Percentiles rank a stretch among this genome's conserved stretches.
phyloP scores from a whole-genome alignment of 53 echinoderm and acorn worm genomes.

The Holothuria leucospilota region DNA sequence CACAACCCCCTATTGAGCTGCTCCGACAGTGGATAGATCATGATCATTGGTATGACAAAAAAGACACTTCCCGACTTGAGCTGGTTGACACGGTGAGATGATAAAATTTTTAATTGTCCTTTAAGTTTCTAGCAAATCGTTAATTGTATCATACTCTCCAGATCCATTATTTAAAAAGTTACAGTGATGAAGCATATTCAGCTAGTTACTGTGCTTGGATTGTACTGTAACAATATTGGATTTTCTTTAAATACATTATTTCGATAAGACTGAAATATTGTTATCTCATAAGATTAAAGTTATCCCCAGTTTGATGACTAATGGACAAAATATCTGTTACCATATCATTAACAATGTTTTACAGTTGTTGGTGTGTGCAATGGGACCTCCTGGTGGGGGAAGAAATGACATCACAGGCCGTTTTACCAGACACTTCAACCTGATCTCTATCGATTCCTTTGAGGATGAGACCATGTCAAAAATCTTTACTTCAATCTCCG shows the following conservation, averaged over 20 bases:
- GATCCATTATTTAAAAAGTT: too few species aligned
- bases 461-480: constrained; percentile 95
- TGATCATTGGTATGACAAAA: constrained; percentile 95
- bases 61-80: constrained; percentile 95
- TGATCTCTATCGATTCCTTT: constrained; percentile 94
- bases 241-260: too few species aligned
- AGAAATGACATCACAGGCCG: constrained; percentile 96
- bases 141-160: too few species aligned
- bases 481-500: constrained; percentile 91
- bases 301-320: too few species aligned
- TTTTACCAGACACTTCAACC: constrained; percentile 96
- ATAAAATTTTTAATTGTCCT: too few species aligned
- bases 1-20: constrained; percentile 96
- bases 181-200: too few species aligned
- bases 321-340: too few species aligned
- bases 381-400: constrained; percentile 99
- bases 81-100: constrained; percentile 85
- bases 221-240: too few species aligned
- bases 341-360: neutral
- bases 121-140: neutral
- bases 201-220: too few species aligned
- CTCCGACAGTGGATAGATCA: constrained; percentile 97
- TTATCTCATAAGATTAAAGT: too few species aligned
- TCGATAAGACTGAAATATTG: too few species aligned
- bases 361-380: constrained; percentile 84